These are phyloP conservation scores for Zaprionus ghesquierei DNA, from an alignment of 1,140 invertebrate species.

Conservation along the genomic window DNA sequence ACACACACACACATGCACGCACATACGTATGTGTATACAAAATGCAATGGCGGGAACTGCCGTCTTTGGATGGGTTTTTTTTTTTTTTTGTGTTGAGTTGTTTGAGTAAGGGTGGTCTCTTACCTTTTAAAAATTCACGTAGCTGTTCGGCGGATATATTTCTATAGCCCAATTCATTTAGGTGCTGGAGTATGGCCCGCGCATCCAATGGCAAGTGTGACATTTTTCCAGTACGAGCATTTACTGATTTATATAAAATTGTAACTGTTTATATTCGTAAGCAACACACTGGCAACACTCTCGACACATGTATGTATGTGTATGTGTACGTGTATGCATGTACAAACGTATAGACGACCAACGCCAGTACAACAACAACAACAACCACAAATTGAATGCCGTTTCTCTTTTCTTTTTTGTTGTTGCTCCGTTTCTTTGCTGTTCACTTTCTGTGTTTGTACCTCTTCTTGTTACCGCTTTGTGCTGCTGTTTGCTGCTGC, in stretches of 20 bases:
- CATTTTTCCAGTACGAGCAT: constrained; percentile 66
- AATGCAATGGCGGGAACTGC: constrained; percentile 52
- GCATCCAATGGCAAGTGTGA: constrained; percentile 83
- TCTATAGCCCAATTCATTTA: constrained; percentile 84
- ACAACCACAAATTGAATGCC: constrained; percentile 32
- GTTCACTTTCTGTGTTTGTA: constrained; percentile 46
- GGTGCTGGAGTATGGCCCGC: constrained; percentile 83
- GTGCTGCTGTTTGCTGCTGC: constrained; percentile 61
- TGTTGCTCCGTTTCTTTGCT: constrained; percentile 50
- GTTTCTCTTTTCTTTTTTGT: constrained; percentile 60
- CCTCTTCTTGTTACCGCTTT: constrained; percentile 65
- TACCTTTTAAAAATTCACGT: constrained; percentile 84
- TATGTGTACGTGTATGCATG: neutral
- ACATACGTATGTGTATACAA: constrained; percentile 9
- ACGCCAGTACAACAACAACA: constrained; percentile 11
- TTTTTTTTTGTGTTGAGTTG: neutral
- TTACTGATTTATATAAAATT: constrained; percentile 49
- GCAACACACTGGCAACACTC: constrained; percentile 22
- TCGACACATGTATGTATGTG: neutral
- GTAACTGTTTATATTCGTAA: constrained; percentile 64
- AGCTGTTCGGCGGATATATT: constrained; percentile 83
- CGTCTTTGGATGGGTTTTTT: constrained; percentile 14
- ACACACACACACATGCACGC: constrained; percentile 19
- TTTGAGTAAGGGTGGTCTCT: constrained; percentile 29
- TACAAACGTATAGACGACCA: constrained; percentile 30